A percentile compares a stretch with the other conserved stretches of the same genome.
These are phyloP conservation scores for Calonectris borealis DNA, from an alignment of 2,113 vertebrate species.

Conservation along the genomic window DNA sequence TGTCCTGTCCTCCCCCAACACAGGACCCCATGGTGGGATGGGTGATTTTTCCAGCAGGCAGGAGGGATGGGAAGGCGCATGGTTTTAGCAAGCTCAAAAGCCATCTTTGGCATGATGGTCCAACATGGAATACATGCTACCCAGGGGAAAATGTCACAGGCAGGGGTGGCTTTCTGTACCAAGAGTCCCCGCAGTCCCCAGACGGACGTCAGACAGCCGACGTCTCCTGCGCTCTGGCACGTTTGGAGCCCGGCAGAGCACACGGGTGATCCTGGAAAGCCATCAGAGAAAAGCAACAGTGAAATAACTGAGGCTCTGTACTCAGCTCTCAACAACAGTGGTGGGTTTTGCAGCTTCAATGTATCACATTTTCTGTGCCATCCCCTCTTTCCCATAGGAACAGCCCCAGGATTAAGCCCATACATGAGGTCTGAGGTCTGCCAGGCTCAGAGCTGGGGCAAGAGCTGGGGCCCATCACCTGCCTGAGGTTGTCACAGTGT, in stretches of 20 bases:
- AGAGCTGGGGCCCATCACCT: background rate
- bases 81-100: background rate
- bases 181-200: background rate
- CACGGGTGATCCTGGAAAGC: rapidly evolving
- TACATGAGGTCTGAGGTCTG: background rate
- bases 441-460: background rate
- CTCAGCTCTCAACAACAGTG: background rate
- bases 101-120: background rate
- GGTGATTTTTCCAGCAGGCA: background rate
- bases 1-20: background rate
- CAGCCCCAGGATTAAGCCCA: background rate
- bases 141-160: background rate
- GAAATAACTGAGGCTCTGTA: background rate
- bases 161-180: background rate
- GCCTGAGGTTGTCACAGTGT: background rate
- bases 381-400: background rate
- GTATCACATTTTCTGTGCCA: background rate
- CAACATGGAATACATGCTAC: background rate
- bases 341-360: background rate
- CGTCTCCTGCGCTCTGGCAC: background rate
- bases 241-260: background rate
- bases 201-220: rapidly evolving
- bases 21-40: too few relatives aligned
- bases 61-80: background rate
- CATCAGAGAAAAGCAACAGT: background rate